These are phyloP conservation scores for Panzeria rudis DNA, from an alignment of 2,888 invertebrate genomes.

Conservation along the genomic window DNA sequence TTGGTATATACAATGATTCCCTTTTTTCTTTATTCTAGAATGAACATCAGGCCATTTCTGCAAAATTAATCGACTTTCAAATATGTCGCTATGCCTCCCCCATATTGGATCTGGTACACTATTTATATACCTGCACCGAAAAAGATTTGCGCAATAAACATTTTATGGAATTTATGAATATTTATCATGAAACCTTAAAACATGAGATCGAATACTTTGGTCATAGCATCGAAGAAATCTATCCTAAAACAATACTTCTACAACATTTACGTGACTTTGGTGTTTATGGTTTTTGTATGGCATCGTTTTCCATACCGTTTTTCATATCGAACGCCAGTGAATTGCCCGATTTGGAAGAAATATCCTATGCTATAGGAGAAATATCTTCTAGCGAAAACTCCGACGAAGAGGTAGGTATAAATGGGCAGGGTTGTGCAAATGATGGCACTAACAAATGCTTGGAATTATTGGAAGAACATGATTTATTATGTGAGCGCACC, in stretches of 20 bases:
- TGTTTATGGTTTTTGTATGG: slow-evolving; percentile 79
- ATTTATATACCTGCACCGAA: slow-evolving; percentile 79
- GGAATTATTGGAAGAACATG: slow-evolving; percentile 76
- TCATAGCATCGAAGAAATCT: slow-evolving; percentile 75
- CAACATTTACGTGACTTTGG: slow-evolving; percentile 78
- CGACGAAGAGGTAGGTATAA: slow-evolving; percentile 65
- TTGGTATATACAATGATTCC: too few relatives aligned
- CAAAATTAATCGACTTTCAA: slow-evolving; percentile 81
- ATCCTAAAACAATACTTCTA: slow-evolving; percentile 75
- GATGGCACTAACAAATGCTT: slow-evolving; percentile 69
- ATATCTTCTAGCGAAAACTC: slow-evolving; percentile 72
- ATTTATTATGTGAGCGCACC: slow-evolving; percentile 77
- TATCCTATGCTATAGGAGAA: slow-evolving; percentile 77
- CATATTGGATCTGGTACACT: slow-evolving; percentile 79
- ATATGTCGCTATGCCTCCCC: slow-evolving; percentile 80
- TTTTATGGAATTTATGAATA: slow-evolving; percentile 77
- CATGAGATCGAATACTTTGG: slow-evolving; percentile 74
- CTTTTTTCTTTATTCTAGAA: slow-evolving; percentile 33
- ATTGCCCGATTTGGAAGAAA: slow-evolving; percentile 78
- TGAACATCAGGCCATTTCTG: slow-evolving; percentile 74
- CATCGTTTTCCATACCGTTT: slow-evolving; percentile 78
- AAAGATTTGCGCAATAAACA: slow-evolving; percentile 78
- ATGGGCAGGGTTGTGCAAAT: background rate
- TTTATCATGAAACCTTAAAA: slow-evolving; percentile 76
- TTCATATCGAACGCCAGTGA: slow-evolving; percentile 78